Percentiles rank a stretch among this genome's conserved stretches.
Evolutionary conservation across 1,140 invertebrate species (phyloP).

Genomic region (Branchinecta lindahli): DNA sequence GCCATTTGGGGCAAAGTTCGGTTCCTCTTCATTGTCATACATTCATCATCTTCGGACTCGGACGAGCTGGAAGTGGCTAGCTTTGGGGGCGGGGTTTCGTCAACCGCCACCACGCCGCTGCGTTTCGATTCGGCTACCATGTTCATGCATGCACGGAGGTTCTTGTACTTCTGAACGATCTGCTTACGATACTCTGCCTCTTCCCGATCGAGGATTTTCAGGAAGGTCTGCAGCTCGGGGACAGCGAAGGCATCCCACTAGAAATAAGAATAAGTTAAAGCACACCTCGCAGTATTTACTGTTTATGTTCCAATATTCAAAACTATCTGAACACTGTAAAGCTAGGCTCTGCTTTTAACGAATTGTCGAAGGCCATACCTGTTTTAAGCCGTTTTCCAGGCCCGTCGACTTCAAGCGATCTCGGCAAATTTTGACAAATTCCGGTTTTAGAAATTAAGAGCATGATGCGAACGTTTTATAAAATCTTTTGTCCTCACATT

Average conservation of each 20-base stretch:
- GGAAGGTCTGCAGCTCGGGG: slow-evolving; percentile 42
- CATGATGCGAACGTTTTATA: no score
- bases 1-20: not conserved
- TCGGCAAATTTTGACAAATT: no score
- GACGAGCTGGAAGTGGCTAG: not conserved
- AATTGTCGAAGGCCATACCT: no score
- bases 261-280: slow-evolving; percentile 24
- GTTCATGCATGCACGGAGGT: not conserved
- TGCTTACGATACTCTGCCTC: slow-evolving; percentile 40
- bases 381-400: no score
- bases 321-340: no score
- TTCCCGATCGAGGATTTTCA: slow-evolving; percentile 40
- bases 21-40: not conserved
- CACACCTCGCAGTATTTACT: no score
- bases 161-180: slow-evolving; percentile 37
- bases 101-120: not conserved
- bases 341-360: no score
- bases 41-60: not conserved
- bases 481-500: no score
- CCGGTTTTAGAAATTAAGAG: no score
- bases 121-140: not conserved
- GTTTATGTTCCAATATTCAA: no score
- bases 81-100: not conserved
- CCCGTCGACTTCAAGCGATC: no score
- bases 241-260: slow-evolving; percentile 44